phyloP scores from a whole-genome alignment of 2,113 vertebrate species.

The Kryptolebias marmoratus region DNA sequence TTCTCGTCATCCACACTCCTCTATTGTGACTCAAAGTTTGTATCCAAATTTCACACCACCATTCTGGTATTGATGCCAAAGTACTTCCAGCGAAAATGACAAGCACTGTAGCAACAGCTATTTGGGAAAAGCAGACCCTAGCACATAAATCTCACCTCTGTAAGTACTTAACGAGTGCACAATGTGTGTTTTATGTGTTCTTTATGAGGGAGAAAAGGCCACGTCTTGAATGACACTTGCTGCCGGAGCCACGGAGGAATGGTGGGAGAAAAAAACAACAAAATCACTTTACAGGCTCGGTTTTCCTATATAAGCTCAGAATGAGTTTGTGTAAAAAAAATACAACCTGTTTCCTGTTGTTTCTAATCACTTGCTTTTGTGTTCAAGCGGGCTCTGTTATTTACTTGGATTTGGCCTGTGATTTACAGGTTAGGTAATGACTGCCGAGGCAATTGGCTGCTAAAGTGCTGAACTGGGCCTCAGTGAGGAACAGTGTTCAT shows the following conservation, averaged over 20 bases:
- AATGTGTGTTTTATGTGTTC: constrained; percentile 81
- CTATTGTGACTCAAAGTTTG: constrained; percentile 26
- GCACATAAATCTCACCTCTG: constrained; percentile 77
- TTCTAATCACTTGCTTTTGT: constrained; percentile 40
- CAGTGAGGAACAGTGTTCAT: constrained; percentile 66
- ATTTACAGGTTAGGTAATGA: constrained; percentile 90
- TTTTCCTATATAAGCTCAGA: constrained; percentile 75
- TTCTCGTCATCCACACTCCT: constrained; percentile 23
- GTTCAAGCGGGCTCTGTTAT: constrained; percentile 51
- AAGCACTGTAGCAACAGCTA: constrained; percentile 57
- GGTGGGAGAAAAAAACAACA: constrained; percentile 17
- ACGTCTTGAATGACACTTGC: constrained; percentile 76
- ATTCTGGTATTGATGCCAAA: constrained; percentile 49
- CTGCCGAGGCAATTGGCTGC: constrained; percentile 83
- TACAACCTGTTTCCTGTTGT: constrained; percentile 51
- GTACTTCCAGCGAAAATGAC: constrained; percentile 54
- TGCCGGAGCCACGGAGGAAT: constrained; percentile 49
- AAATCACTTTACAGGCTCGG: constrained; percentile 64
- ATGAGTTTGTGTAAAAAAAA: constrained; percentile 57
- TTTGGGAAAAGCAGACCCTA: constrained; percentile 63
- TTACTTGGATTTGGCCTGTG: constrained; percentile 54
- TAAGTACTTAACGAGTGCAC: constrained; percentile 75
- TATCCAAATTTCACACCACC: constrained; percentile 39
- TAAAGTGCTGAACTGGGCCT: constrained; percentile 83
- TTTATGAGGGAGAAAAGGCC: constrained; percentile 78